Percentiles rank a stretch among this genome's conserved stretches.
Conservation (phyloP, 2,797 vertebrate species). For the Eutrigla gurnardus region DNA sequence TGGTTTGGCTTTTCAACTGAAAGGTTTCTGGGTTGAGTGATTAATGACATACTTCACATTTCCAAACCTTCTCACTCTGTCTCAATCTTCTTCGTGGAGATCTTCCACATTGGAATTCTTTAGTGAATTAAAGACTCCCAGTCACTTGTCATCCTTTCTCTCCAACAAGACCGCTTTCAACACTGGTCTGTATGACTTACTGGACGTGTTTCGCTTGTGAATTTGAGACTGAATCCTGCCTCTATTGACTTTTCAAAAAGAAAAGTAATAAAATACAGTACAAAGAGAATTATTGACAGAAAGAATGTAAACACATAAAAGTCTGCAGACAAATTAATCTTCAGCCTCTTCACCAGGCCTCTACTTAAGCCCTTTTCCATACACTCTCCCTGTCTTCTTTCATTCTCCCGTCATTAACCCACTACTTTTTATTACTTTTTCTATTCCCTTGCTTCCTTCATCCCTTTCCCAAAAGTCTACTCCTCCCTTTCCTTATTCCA, state of each 20-base stretch:
- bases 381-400: slow-evolving; percentile 22
- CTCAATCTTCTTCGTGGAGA: slow-evolving; percentile 45
- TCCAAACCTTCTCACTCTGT: slow-evolving; percentile 40
- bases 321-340: slow-evolving; percentile 26
- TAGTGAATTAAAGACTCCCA: slow-evolving; percentile 45
- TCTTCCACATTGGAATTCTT: slow-evolving; percentile 46
- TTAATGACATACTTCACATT: slow-evolving; percentile 58
- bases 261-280: slow-evolving; percentile 11
- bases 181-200: slow-evolving; percentile 5
- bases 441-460: slow-evolving; percentile 7
- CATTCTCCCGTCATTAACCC: slow-evolving; percentile 24
- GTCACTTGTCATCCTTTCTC: slow-evolving; percentile 34
- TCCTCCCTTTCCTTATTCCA: slow-evolving; percentile 20
- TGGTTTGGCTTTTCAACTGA: slow-evolving; percentile 35
- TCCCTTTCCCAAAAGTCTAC: slow-evolving; percentile 23
- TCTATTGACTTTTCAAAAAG: slow-evolving; percentile 18
- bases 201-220: slow-evolving; percentile 15
- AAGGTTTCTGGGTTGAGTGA: slow-evolving; percentile 34
- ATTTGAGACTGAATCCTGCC: slow-evolving; percentile 6
- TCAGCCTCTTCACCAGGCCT: slow-evolving; percentile 1
- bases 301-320: slow-evolving; percentile 25
- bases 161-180: slow-evolving; percentile 30
- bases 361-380: slow-evolving; percentile 31
- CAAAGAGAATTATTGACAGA: slow-evolving; percentile 1
- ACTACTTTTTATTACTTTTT: slow-evolving; percentile 31